Conservation (phyloP, 2,113 vertebrate species). For the Ranitomeya variabilis region DNA sequence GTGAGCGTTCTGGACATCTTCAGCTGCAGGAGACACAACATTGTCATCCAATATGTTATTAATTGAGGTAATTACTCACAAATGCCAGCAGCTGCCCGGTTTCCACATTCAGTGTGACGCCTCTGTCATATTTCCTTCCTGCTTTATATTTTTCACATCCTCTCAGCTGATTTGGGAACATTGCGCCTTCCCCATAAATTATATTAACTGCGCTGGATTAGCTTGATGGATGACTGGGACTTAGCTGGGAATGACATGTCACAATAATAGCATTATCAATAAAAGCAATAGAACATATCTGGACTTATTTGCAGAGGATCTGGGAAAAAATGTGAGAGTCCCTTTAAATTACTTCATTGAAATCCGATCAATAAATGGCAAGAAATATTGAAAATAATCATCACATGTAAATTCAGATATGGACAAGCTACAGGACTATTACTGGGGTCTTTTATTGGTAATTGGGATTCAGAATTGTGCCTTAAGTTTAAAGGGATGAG, state of each 20-base stretch:
- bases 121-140: background rate
- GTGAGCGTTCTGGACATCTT: background rate
- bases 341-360: background rate
- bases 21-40: background rate
- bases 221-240: background rate
- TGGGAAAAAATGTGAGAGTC: background rate
- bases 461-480: too few relatives aligned
- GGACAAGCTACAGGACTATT: too few relatives aligned
- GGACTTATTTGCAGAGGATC: too few relatives aligned
- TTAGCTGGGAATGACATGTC: background rate
- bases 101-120: background rate
- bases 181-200: constrained; percentile 21
- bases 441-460: too few relatives aligned
- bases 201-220: constrained; percentile 1
- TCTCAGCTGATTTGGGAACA: constrained; percentile 5
- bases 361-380: background rate
- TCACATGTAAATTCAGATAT: too few relatives aligned
- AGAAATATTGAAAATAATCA: background rate
- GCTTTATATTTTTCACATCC: background rate
- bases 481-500: too few relatives aligned
- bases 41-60: constrained; percentile 41
- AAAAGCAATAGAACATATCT: background rate
- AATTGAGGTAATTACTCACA: constrained; percentile 55
- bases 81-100: constrained; percentile 51
- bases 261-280: constrained; percentile 3